A percentile compares a stretch with the other conserved stretches of the same genome.
phyloP scores from a whole-genome alignment of 1,140 invertebrate genomes.

The Thalassaphorura encarpata region DNA sequence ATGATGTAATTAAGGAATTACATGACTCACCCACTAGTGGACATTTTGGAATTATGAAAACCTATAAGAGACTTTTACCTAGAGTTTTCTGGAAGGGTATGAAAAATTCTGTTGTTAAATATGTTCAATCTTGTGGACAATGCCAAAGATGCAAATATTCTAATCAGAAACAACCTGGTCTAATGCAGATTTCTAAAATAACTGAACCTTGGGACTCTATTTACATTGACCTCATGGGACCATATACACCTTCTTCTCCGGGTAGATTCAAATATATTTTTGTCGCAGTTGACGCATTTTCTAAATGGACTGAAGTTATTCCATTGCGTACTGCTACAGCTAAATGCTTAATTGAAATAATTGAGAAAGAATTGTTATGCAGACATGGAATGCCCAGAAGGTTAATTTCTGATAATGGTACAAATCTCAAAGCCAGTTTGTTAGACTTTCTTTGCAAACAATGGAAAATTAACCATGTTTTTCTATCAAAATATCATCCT shows the following conservation, averaged over 20 bases:
- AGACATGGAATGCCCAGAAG: constrained; percentile 30
- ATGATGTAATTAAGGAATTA: constrained; percentile 1
- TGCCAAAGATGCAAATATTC: constrained; percentile 5
- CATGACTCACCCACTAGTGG: constrained; percentile 4
- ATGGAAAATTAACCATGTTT: constrained; percentile 5
- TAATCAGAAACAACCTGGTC: constrained; percentile 5
- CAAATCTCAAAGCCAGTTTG: constrained; percentile 25
- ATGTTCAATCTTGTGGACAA: background rate
- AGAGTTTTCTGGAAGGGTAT: constrained; percentile 12
- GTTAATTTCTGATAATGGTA: constrained; percentile 33
- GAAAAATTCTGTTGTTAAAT: constrained; percentile 2
- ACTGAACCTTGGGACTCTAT: constrained; percentile 27
- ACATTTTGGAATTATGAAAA: constrained; percentile 17
- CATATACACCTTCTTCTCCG: constrained; percentile 29
- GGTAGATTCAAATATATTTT: constrained; percentile 21
- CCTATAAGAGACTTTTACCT: background rate
- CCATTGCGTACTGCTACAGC: constrained; percentile 21
- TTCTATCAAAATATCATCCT: constrained; percentile 37
- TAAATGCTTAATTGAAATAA: constrained; percentile 15
- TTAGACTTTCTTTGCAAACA: constrained; percentile 10
- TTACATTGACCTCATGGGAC: constrained; percentile 29
- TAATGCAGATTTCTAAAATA: background rate
- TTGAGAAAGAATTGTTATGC: constrained; percentile 23
- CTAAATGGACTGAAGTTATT: constrained; percentile 29
- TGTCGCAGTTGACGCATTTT: constrained; percentile 28